Evolutionary conservation across 2,797 vertebrate species (phyloP).

Genomic region (Mastacembelus armatus): DNA sequence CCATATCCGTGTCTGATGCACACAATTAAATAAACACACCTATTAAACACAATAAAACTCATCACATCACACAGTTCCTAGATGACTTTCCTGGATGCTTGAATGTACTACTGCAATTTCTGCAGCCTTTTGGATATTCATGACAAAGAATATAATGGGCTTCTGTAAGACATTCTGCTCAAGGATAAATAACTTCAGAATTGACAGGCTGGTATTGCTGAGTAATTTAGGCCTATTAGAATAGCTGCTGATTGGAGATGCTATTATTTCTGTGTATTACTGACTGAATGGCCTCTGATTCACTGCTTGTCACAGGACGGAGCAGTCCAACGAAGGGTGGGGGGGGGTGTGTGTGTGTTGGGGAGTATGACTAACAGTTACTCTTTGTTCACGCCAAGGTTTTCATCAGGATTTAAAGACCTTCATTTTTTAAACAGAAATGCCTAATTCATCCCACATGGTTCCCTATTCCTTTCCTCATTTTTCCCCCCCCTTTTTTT

Average conservation of each 20-base stretch:
- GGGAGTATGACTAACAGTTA: conserved; percentile 80
- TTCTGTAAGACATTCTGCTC: conserved; percentile 17
- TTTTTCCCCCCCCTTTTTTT: conserved; percentile 1
- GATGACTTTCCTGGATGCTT: conserved; percentile 6
- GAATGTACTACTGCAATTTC: conserved; percentile 16
- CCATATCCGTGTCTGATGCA: conserved; percentile 5
- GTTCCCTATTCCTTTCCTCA: conserved; percentile 28
- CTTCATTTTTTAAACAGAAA: conserved; percentile 72
- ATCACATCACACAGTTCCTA: background rate
- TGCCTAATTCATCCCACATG: conserved; percentile 90
- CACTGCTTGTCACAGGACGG: conserved; percentile 57
- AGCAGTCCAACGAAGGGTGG: conserved; percentile 48
- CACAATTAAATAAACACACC: conserved; percentile 10
- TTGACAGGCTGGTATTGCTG: conserved; percentile 37
- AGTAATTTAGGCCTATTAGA: conserved; percentile 70
- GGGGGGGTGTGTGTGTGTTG: too few relatives aligned
- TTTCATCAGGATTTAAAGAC: conserved; percentile 74
- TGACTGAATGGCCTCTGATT: conserved; percentile 69
- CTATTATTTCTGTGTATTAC: conserved; percentile 69
- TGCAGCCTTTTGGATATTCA: conserved; percentile 17
- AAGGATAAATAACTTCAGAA: conserved; percentile 36
- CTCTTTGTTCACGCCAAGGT: conserved; percentile 73
- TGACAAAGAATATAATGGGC: conserved; percentile 35
- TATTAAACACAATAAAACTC: conserved; percentile 14
- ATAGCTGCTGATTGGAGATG: conserved; percentile 63